Conservation (phyloP, 1,140 invertebrate genomes). For the Penaeus japonicus region DNA sequence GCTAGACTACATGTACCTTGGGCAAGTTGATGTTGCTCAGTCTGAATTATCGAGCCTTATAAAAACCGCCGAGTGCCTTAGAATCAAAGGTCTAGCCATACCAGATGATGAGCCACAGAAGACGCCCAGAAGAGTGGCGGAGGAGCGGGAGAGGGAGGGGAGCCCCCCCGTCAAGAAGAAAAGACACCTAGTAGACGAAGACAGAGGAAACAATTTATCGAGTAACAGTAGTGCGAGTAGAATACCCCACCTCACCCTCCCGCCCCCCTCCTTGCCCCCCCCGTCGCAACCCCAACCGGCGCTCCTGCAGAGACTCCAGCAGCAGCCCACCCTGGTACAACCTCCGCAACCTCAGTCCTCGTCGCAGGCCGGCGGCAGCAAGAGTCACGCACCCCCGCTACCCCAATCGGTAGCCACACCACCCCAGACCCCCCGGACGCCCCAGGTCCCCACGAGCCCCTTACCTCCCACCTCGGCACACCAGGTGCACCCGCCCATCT, state of each 20-base stretch:
- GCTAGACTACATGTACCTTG: slow-evolving; percentile 54
- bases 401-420: not conserved
- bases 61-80: slow-evolving; percentile 55
- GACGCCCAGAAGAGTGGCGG: slow-evolving; percentile 1
- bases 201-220: slow-evolving; percentile 19
- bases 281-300: not conserved
- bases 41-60: slow-evolving; percentile 50
- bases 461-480: not conserved
- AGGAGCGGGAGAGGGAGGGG: slow-evolving; percentile 16
- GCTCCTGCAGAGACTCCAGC: not conserved
- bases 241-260: not conserved
- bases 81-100: slow-evolving; percentile 49
- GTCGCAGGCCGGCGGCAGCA: not conserved
- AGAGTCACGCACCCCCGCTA: slow-evolving; percentile 2
- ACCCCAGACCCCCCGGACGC: not conserved
- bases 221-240: slow-evolving; percentile 21
- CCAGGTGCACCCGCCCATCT: not conserved
- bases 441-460: slow-evolving; percentile 2
- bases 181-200: slow-evolving; percentile 22
- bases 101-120: slow-evolving; percentile 49
- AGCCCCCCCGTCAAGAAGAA: slow-evolving; percentile 47
- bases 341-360: not conserved
- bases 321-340: not conserved
- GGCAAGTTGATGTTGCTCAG: slow-evolving; percentile 50
- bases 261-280: slow-evolving; percentile 1